Conservation (phyloP, 2,113 vertebrate species). For the Coracopsis vasa region DNA sequence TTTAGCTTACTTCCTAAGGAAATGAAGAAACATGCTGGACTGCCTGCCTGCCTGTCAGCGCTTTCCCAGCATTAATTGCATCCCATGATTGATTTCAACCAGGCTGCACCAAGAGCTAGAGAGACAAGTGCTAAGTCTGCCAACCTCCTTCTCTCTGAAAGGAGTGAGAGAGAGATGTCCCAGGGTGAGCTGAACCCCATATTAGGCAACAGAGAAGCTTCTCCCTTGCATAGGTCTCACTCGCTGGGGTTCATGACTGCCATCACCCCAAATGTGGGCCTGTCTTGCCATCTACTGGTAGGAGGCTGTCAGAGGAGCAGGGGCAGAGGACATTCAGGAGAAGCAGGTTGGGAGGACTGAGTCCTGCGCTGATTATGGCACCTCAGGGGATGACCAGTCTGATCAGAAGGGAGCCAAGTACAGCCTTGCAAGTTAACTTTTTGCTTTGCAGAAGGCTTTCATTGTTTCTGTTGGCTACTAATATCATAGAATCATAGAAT, state of each 20-base stretch:
- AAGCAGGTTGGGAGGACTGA: not conserved
- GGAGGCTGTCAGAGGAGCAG: not conserved
- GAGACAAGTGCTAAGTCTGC: not conserved
- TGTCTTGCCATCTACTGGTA: slow-evolving; percentile 51
- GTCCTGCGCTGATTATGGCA: not conserved
- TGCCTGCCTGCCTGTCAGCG: accelerated
- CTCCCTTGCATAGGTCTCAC: accelerated
- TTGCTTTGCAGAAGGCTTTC: not conserved
- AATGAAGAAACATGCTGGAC: not conserved
- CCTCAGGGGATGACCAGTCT: accelerated
- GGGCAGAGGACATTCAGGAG: not conserved
- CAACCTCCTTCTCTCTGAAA: not conserved
- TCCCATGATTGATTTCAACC: not conserved
- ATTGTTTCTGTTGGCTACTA: not conserved
- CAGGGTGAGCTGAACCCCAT: not conserved
- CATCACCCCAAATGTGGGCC: not conserved
- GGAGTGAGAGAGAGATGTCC: accelerated
- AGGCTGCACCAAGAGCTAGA: not conserved
- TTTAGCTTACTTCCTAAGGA: not conserved
- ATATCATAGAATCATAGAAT: not conserved
- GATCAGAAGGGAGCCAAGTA: not conserved
- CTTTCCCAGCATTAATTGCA: not conserved
- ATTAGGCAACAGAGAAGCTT: not conserved
- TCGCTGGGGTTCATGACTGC: not conserved
- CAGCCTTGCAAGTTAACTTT: not conserved